phyloP scores from a whole-genome alignment of 2,888 invertebrate genomes.

The Pasiphila rectangulata region DNA sequence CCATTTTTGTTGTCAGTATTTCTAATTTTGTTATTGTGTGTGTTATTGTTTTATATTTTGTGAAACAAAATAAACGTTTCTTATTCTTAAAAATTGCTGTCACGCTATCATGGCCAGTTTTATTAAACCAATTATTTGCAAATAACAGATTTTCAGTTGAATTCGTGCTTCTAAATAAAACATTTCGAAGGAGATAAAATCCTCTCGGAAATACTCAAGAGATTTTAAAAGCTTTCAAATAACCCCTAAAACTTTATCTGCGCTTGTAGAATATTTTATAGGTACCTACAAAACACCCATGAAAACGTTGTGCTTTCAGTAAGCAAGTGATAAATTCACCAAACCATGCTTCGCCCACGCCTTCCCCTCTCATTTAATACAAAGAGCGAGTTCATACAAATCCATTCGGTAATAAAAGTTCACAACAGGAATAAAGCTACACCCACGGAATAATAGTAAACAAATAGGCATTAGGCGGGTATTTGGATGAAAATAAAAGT shows the following conservation, averaged over 20 bases:
- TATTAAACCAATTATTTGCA: no score
- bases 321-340: slow-evolving; percentile 13
- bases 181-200: no score
- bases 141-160: no score
- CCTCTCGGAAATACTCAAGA: neutral
- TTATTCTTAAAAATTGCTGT: no score
- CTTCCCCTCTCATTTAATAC: slow-evolving; percentile 21
- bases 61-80: no score
- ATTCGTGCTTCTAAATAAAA: no score
- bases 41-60: no score
- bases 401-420: slow-evolving; percentile 32
- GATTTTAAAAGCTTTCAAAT: neutral
- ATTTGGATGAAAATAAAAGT: neutral
- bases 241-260: neutral
- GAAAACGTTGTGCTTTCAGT: slow-evolving; percentile 3
- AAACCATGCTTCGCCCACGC: slow-evolving; percentile 11
- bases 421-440: slow-evolving; percentile 31
- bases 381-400: slow-evolving; percentile 27
- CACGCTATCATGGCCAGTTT: no score
- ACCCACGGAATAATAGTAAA: slow-evolving; percentile 7
- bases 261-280: neutral
- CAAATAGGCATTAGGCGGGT: neutral
- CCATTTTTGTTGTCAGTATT: no score
- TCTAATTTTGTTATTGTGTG: no score
- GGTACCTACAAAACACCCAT: neutral